Evolutionary conservation across 2,888 invertebrate species (phyloP).

Genomic region (Athripsodes cinereus): DNA sequence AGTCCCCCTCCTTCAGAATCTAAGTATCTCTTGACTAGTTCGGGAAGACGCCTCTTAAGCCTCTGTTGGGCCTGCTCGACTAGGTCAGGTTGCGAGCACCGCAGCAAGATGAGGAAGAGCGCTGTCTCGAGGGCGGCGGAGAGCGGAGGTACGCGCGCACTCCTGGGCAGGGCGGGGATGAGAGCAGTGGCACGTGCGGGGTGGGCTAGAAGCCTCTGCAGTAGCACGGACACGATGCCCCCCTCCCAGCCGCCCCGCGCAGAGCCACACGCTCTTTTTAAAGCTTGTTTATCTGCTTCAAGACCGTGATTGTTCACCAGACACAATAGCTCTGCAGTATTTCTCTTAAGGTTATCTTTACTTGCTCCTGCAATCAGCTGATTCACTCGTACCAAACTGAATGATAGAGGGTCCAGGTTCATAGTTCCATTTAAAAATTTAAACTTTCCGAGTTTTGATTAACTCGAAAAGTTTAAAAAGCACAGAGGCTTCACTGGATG

Average conservation of each 20-base stretch:
- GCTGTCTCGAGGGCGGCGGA: slow-evolving; percentile 88
- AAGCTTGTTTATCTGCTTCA: slow-evolving; percentile 19
- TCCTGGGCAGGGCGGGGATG: slow-evolving; percentile 15
- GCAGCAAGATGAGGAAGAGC: slow-evolving; percentile 77
- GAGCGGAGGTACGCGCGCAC: slow-evolving; percentile 37
- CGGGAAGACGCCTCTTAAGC: slow-evolving; percentile 75
- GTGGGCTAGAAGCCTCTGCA: slow-evolving; percentile 21
- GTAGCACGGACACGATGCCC: slow-evolving; percentile 12
- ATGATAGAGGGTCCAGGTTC: slow-evolving; percentile 98
- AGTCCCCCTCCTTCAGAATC: slow-evolving; percentile 78
- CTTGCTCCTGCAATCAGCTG: slow-evolving; percentile 92
- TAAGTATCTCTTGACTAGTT: slow-evolving; percentile 79
- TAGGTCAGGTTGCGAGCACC: slow-evolving; percentile 73
- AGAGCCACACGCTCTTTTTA: slow-evolving; percentile 12
- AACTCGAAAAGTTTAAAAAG: slow-evolving; percentile 25
- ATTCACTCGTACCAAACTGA: slow-evolving; percentile 98
- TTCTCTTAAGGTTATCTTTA: slow-evolving; percentile 92
- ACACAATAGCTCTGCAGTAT: slow-evolving; percentile 74
- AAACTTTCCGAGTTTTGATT: slow-evolving; percentile 20
- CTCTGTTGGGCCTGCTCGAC: slow-evolving; percentile 69
- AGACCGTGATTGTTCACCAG: slow-evolving; percentile 17
- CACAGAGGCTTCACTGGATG: slow-evolving; percentile 13
- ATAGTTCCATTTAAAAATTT: slow-evolving; percentile 68
- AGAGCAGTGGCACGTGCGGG: slow-evolving; percentile 20
- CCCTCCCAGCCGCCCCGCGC: slow-evolving; percentile 23